Percentiles rank a stretch among this genome's conserved stretches.
phyloP scores from a whole-genome alignment of 1,140 invertebrate genomes.

The Zelostemma sp. region DNA sequence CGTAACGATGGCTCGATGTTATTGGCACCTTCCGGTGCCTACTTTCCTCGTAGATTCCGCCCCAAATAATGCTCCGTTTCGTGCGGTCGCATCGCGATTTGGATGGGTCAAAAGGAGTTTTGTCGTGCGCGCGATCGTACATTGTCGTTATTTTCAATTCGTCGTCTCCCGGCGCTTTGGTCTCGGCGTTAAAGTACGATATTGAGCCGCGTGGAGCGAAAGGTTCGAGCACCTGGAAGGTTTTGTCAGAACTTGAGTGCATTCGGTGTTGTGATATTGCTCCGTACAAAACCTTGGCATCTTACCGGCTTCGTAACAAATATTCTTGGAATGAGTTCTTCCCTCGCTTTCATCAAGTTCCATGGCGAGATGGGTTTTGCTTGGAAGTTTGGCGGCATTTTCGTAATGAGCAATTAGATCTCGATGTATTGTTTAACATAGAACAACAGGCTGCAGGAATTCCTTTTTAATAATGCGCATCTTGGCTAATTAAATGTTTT shows the following conservation, averaged over 20 bases:
- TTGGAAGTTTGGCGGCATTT: conserved; percentile 33
- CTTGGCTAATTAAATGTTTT: neutral
- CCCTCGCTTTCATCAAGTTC: conserved; percentile 41
- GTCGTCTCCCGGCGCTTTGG: conserved; percentile 15
- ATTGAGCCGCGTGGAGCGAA: conserved; percentile 43
- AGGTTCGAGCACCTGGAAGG: conserved; percentile 47
- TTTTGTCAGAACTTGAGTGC: too few species aligned
- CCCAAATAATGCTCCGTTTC: conserved; percentile 48
- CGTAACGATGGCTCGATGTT: conserved; percentile 52
- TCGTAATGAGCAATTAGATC: conserved; percentile 21
- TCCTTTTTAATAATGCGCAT: neutral
- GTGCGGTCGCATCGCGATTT: conserved; percentile 51
- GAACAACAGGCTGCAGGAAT: neutral
- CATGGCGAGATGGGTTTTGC: conserved; percentile 49
- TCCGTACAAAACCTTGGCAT: neutral
- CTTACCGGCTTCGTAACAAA: conserved; percentile 32
- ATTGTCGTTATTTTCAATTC: conserved; percentile 32
- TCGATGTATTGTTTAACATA: conserved; percentile 9
- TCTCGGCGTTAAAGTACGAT: conserved; percentile 51
- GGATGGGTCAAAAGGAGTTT: conserved; percentile 45
- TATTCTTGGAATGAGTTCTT: conserved; percentile 33
- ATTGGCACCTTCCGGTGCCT: conserved; percentile 49
- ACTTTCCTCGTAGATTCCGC: conserved; percentile 54
- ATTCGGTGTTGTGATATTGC: too few species aligned
- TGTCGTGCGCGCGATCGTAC: conserved; percentile 54